Conservation (phyloP, 2,113 vertebrate species). For the Leptobrachium leishanense region DNA sequence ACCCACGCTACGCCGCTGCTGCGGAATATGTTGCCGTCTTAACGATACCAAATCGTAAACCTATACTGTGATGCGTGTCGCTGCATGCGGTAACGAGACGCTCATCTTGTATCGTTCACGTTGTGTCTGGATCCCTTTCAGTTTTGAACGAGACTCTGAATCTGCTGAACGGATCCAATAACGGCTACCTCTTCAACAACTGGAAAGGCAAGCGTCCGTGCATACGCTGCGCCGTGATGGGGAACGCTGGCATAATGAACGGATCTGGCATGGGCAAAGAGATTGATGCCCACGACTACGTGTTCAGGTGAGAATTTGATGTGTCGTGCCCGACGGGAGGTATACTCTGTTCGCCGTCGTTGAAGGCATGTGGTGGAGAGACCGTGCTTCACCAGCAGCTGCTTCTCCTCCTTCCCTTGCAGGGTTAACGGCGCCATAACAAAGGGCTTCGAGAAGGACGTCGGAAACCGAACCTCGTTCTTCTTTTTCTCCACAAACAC, state of each 20-base stretch:
- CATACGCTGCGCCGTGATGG: slow-evolving; percentile 69
- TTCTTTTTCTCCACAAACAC: slow-evolving; percentile 82
- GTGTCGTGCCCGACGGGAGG: background rate
- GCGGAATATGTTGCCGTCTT: too few relatives aligned
- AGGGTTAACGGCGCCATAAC: slow-evolving; percentile 75
- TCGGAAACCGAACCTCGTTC: slow-evolving; percentile 73
- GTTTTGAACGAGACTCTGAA: slow-evolving; percentile 62
- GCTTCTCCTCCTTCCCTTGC: background rate
- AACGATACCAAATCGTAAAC: too few relatives aligned
- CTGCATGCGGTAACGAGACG: too few relatives aligned
- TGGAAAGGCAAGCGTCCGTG: slow-evolving; percentile 55
- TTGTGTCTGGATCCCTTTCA: slow-evolving; percentile 43
- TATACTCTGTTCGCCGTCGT: background rate
- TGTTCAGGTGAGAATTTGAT: slow-evolving; percentile 68
- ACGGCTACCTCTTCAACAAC: slow-evolving; percentile 66
- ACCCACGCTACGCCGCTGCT: too few relatives aligned
- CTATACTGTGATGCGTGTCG: too few relatives aligned
- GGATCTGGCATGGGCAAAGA: slow-evolving; percentile 66
- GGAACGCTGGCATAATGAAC: slow-evolving; percentile 73
- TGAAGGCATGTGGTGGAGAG: too few relatives aligned
- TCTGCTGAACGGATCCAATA: slow-evolving; percentile 65
- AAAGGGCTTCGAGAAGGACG: slow-evolving; percentile 70
- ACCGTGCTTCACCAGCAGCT: background rate
- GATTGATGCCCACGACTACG: slow-evolving; percentile 75
- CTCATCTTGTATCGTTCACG: too few relatives aligned